These are phyloP conservation scores for Phyllopteryx taeniolatus DNA, from an alignment of 2,113 vertebrate genomes.

Conservation along the genomic window DNA sequence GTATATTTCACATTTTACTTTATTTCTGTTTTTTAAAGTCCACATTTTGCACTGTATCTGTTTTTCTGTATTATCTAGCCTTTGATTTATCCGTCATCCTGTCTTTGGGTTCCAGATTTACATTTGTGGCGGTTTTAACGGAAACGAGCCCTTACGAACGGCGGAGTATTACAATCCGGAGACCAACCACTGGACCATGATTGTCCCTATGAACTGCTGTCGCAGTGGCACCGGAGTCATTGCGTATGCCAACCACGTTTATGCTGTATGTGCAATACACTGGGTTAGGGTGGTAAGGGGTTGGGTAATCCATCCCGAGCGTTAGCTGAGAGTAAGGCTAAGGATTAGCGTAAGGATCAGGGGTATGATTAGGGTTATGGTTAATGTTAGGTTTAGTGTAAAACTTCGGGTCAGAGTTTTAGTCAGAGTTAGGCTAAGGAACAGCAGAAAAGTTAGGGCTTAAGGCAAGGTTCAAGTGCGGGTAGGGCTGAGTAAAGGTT, in stretches of 20 bases:
- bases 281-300: background rate
- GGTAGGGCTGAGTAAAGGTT: too few species aligned
- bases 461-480: too few species aligned
- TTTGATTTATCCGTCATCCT: background rate
- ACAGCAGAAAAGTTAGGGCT: too few species aligned
- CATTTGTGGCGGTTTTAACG: constrained; percentile 88
- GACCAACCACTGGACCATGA: constrained; percentile 38
- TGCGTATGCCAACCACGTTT: constrained; percentile 15
- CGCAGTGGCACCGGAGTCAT: constrained; percentile 27
- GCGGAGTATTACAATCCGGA: constrained; percentile 38
- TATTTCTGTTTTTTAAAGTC: too few species aligned
- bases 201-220: constrained; percentile 18
- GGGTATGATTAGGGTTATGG: too few species aligned
- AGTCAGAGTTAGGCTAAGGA: too few species aligned
- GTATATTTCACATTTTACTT: too few species aligned
- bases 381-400: too few species aligned
- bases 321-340: background rate
- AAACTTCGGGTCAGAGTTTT: too few species aligned
- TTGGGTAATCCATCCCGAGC: background rate
- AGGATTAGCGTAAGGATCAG: background rate
- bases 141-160: constrained; percentile 73
- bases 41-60: background rate
- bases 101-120: constrained; percentile 75
- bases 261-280: constrained; percentile 31
- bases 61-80: background rate